Evolutionary conservation across 35 echinoderm and acorn worm genomes (phyloP).

Genomic region (Anneissia japonica): DNA sequence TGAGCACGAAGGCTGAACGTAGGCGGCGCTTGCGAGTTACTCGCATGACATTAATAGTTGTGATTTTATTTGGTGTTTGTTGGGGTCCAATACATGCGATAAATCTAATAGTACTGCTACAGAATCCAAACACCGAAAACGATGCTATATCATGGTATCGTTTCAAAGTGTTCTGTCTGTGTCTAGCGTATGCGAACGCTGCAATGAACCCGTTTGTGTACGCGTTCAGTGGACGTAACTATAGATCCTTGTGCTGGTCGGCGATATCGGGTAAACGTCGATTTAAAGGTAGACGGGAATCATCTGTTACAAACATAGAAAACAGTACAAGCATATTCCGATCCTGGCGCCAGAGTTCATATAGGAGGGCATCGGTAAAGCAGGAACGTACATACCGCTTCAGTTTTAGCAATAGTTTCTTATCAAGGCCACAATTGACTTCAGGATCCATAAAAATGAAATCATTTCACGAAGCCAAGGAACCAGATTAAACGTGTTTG

Average conservation of each 20-base stretch:
- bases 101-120: slow-evolving; percentile 50
- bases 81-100: slow-evolving; percentile 90
- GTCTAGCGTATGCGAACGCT: slow-evolving; percentile 83
- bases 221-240: slow-evolving; percentile 84
- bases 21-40: slow-evolving; percentile 73
- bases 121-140: background rate
- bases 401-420: background rate
- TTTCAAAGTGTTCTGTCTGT: slow-evolving; percentile 73
- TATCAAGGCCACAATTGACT: background rate
- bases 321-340: background rate
- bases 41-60: slow-evolving; percentile 84
- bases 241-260: slow-evolving; percentile 17
- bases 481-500: too few species aligned
- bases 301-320: background rate
- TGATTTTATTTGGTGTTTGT: slow-evolving; percentile 80
- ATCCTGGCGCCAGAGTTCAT: background rate
- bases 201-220: slow-evolving; percentile 96
- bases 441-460: background rate
- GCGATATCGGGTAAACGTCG: background rate
- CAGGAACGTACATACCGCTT: background rate
- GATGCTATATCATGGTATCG: background rate
- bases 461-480: background rate
- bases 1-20: slow-evolving; percentile 38
- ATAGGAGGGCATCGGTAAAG: background rate
- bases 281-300: background rate